These are phyloP conservation scores for Lagenorhynchus albirostris DNA, from an alignment of 2,113 vertebrate genomes.

Conservation along the genomic window DNA sequence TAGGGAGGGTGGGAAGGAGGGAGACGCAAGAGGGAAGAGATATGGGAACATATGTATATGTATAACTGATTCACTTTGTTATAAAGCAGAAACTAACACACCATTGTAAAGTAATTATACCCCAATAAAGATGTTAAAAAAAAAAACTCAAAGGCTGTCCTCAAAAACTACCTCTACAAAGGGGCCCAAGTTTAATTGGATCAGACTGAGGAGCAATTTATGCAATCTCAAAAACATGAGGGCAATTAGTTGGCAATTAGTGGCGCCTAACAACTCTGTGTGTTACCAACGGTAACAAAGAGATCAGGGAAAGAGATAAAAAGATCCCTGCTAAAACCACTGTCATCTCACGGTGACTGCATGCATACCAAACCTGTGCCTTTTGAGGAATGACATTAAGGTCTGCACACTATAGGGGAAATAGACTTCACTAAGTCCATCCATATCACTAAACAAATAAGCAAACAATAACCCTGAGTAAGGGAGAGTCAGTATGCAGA, in stretches of 20 bases:
- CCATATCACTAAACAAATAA: neutral
- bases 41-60: too few species aligned
- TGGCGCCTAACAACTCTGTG: neutral
- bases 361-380: neutral
- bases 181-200: neutral
- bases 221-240: neutral
- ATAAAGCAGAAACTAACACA: too few species aligned
- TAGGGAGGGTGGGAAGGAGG: too few species aligned
- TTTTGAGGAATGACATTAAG: neutral
- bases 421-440: neutral
- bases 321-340: neutral
- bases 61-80: too few species aligned
- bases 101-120: too few species aligned
- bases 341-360: neutral
- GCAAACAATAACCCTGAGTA: neutral
- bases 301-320: neutral
- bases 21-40: too few species aligned
- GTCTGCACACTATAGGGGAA: neutral
- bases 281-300: neutral
- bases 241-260: neutral
- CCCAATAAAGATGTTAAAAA: too few species aligned
- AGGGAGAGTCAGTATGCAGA: neutral
- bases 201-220: neutral
- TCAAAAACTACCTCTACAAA: constrained; percentile 1
- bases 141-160: neutral